These are phyloP conservation scores for Lepeophtheirus salmonis DNA, from an alignment of 1,140 invertebrate species.

Conservation along the genomic window DNA sequence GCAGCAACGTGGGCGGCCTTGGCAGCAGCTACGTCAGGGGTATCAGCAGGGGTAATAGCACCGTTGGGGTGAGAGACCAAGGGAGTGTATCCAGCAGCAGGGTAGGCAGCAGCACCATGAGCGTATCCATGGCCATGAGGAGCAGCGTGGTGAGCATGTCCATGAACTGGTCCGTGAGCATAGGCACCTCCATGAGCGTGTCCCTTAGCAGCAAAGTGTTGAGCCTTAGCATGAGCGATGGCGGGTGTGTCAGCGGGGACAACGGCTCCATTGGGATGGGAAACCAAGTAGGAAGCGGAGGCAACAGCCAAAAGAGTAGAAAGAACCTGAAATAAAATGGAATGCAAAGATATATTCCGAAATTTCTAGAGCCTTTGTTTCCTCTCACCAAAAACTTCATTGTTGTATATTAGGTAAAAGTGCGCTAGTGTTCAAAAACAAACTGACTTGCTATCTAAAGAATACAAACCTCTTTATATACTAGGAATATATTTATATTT, in stretches of 20 bases:
- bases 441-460: neutral
- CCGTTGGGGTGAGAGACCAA: slow-evolving; percentile 2
- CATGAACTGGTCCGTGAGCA: neutral
- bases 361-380: too few relatives aligned
- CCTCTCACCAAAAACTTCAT: neutral
- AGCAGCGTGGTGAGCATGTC: neutral
- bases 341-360: neutral
- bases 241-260: slow-evolving; percentile 11
- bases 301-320: slow-evolving; percentile 3
- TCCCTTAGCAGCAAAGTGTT: slow-evolving; percentile 15
- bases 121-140: neutral
- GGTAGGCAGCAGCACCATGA: slow-evolving; percentile 1
- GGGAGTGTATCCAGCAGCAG: neutral
- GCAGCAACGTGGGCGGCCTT: neutral
- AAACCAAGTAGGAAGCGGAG: slow-evolving; percentile 6
- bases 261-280: slow-evolving; percentile 17
- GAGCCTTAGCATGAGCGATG: slow-evolving; percentile 9
- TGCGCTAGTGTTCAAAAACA: neutral
- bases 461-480: neutral
- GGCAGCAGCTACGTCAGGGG: neutral
- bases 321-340: slow-evolving; percentile 15
- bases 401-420: neutral
- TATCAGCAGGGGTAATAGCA: slow-evolving; percentile 2
- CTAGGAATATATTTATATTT: too few relatives aligned
- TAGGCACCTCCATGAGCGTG: neutral